Evolutionary conservation across 30 jellyfish, hydroid and myxozoan genomes (phyloP).

Genomic region (Nemopilema nomurai): DNA sequence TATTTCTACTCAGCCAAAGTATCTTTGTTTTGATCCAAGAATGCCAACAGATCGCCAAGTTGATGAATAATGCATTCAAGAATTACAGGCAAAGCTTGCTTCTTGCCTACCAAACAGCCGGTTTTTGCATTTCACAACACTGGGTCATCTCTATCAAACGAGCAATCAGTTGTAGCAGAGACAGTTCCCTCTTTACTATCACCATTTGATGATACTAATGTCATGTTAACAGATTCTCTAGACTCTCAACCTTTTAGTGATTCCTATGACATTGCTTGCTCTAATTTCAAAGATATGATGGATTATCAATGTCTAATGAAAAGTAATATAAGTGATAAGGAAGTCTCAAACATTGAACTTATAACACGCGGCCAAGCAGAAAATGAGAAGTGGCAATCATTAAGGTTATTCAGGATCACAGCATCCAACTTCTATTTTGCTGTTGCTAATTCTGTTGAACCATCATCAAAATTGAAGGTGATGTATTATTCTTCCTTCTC

Average conservation of each 20-base stretch:
- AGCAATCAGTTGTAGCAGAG: neutral
- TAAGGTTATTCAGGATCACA: slow-evolving; percentile 13
- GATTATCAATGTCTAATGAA: neutral
- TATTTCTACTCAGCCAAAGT: neutral
- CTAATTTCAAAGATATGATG: slow-evolving; percentile 32
- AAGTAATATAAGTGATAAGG: neutral
- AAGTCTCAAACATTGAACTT: neutral
- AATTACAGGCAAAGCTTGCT: slow-evolving; percentile 7
- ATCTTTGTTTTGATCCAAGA: slow-evolving; percentile 21
- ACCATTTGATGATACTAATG: slow-evolving; percentile 5
- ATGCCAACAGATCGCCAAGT: neutral
- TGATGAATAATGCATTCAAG: slow-evolving; percentile 12
- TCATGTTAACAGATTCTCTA: neutral
- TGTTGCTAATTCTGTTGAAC: slow-evolving; percentile 58
- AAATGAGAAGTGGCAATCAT: slow-evolving; percentile 29
- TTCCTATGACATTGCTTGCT: slow-evolving; percentile 18
- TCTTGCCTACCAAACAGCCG: slow-evolving; percentile 23
- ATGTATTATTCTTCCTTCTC: slow-evolving; percentile 35
- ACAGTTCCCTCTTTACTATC: slow-evolving; percentile 7
- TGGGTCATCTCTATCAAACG: neutral
- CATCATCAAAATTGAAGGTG: slow-evolving; percentile 34
- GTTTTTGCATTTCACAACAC: slow-evolving; percentile 20
- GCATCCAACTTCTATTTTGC: slow-evolving; percentile 44
- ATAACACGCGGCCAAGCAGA: slow-evolving; percentile 26
- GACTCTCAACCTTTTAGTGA: slow-evolving; percentile 31